Evolutionary conservation across 2,113 vertebrate species (phyloP).

Genomic region (Chitala chitala): DNA sequence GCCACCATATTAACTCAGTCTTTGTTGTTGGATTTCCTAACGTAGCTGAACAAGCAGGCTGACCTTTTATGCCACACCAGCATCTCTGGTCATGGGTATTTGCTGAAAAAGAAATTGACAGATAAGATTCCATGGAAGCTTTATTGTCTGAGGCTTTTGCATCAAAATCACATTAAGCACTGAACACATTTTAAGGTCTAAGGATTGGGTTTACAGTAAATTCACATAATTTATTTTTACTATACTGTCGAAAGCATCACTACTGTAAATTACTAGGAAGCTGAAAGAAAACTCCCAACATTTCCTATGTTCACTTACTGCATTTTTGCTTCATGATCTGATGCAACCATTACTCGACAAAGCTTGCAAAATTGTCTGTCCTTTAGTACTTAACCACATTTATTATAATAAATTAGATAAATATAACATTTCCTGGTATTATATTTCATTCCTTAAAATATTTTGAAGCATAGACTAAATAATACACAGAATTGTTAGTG

Average conservation of each 20-base stretch:
- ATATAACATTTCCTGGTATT: too few relatives aligned
- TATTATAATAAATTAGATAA: not conserved
- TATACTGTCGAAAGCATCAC: not conserved
- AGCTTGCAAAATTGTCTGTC: not conserved
- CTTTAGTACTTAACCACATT: not conserved
- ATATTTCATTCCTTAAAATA: too few relatives aligned
- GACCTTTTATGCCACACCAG: not conserved
- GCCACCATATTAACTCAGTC: not conserved
- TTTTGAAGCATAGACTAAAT: too few relatives aligned
- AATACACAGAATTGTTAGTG: too few relatives aligned
- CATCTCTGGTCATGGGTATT: not conserved
- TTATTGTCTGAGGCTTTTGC: not conserved
- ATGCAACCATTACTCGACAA: not conserved
- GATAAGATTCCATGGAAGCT: not conserved
- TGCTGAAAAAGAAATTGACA: not conserved
- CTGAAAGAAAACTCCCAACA: not conserved
- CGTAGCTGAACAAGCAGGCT: too few relatives aligned
- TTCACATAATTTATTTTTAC: not conserved
- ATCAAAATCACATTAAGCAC: slow-evolving; percentile 1
- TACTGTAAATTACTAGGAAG: not conserved
- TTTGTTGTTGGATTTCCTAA: not conserved
- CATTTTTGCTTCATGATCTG: not conserved
- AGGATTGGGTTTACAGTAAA: not conserved
- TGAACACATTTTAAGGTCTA: not conserved
- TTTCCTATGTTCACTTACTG: not conserved